Percentiles rank a stretch among this genome's conserved stretches.
Evolutionary conservation across 2,113 vertebrate genomes (phyloP).

Genomic region (Apistogramma diplotaenia): DNA sequence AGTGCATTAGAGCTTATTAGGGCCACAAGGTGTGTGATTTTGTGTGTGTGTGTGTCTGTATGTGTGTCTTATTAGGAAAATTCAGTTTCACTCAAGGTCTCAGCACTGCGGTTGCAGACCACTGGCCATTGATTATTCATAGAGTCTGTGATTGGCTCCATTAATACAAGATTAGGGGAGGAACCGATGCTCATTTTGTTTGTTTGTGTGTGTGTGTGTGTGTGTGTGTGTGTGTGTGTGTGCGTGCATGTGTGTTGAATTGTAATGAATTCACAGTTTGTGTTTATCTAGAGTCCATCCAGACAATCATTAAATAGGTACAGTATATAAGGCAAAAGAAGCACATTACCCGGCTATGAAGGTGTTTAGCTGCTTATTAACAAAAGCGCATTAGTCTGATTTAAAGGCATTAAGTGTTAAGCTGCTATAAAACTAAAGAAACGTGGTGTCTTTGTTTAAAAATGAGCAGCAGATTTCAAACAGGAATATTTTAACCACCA

Average conservation of each 20-base stretch:
- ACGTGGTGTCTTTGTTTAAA: conserved; percentile 20
- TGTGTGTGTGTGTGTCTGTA: conserved; percentile 39
- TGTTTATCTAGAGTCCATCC: conserved; percentile 49
- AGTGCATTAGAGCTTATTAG: conserved; percentile 77
- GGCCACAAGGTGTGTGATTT: conserved; percentile 63
- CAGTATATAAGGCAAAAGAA: background rate
- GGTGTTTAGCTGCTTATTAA: conserved; percentile 3
- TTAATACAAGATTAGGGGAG: conserved; percentile 79
- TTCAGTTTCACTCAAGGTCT: conserved; percentile 78
- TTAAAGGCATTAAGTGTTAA: background rate
- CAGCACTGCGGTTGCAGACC: conserved; percentile 73
- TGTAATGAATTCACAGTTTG: conserved; percentile 54
- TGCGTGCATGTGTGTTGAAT: conserved; percentile 50
- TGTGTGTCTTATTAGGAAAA: conserved; percentile 75
- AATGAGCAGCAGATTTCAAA: conserved; percentile 23
- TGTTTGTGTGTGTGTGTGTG: conserved; percentile 20
- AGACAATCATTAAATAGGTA: conserved; percentile 10
- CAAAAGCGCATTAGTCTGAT: background rate
- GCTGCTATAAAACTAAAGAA: background rate
- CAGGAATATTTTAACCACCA: conserved; percentile 43
- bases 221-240: conserved; percentile 33
- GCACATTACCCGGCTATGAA: background rate
- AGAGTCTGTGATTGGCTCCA: conserved; percentile 79
- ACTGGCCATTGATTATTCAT: conserved; percentile 82
- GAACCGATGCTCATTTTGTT: conserved; percentile 70